A percentile compares a stretch with the other conserved stretches of the same genome.
Conservation (phyloP, 2,888 invertebrate species). For the Sphinx pinastri region DNA sequence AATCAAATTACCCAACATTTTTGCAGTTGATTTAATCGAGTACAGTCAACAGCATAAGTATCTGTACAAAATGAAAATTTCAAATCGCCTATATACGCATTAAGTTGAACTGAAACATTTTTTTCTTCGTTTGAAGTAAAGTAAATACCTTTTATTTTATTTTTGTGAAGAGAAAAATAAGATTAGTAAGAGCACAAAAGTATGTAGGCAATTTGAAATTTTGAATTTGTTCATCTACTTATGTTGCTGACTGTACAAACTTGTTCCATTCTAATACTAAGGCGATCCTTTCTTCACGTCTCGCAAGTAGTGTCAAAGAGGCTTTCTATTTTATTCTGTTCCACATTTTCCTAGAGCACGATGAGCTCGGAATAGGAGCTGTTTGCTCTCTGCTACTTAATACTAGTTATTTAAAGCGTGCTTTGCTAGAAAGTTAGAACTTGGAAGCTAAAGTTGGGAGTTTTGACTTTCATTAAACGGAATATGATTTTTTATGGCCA, state of each 20-base stretch:
- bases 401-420: conserved; percentile 31
- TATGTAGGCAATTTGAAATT: too few species aligned
- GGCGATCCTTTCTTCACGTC: background rate
- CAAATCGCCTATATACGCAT: too few species aligned
- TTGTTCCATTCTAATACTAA: background rate
- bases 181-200: too few species aligned
- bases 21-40: background rate
- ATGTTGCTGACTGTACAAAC: too few species aligned
- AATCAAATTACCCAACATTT: too few species aligned
- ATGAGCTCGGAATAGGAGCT: conserved; percentile 22
- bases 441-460: background rate
- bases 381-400: conserved; percentile 19
- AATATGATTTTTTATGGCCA: background rate
- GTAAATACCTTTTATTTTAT: too few species aligned
- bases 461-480: background rate
- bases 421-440: background rate
- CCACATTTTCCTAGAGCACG: conserved; percentile 12
- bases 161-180: too few species aligned
- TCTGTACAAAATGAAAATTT: too few species aligned
- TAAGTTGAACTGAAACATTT: too few species aligned
- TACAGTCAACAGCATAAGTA: too few species aligned
- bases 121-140: too few species aligned
- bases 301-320: background rate
- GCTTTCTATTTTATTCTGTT: conserved; percentile 1
- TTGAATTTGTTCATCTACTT: too few species aligned